These are phyloP conservation scores for Aphelocoma californica DNA, from an alignment of 2,797 vertebrate species.

Conservation along the genomic window DNA sequence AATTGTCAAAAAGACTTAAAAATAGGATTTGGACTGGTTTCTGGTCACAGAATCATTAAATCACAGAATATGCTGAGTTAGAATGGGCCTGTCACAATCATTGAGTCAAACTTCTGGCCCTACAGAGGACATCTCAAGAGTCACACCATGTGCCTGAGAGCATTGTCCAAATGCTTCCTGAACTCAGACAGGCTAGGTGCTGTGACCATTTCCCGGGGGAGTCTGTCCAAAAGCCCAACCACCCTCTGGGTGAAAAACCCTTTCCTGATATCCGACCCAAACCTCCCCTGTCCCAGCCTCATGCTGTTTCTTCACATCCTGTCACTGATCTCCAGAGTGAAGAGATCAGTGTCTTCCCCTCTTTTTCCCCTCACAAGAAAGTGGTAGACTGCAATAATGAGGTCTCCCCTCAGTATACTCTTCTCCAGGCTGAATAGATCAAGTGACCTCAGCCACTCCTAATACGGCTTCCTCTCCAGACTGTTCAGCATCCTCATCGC, in stretches of 20 bases:
- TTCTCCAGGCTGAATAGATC: neutral
- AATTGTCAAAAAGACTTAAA: neutral
- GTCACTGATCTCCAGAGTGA: neutral
- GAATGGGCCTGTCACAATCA: neutral
- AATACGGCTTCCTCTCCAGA: fast-evolving
- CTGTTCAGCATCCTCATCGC: fast-evolving
- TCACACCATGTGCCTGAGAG: too few species aligned
- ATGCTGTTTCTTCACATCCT: neutral
- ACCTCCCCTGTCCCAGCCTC: neutral
- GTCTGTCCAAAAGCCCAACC: neutral
- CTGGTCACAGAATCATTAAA: neutral
- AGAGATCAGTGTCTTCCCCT: neutral
- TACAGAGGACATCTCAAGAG: neutral
- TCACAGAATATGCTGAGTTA: neutral
- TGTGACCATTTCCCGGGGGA: neutral
- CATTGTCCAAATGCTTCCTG: neutral
- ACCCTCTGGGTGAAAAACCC: fast-evolving
- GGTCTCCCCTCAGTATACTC: neutral
- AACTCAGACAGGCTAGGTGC: neutral
- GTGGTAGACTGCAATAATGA: neutral
- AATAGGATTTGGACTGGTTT: neutral
- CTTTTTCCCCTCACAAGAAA: fast-evolving
- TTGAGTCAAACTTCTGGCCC: fast-evolving
- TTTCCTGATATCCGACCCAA: neutral
- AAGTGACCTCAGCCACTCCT: neutral